Evolutionary conservation across 2,888 invertebrate genomes (phyloP), one percentile per base, ranked within the genome.

Genomic region (Thymelicus acteon): DNA sequence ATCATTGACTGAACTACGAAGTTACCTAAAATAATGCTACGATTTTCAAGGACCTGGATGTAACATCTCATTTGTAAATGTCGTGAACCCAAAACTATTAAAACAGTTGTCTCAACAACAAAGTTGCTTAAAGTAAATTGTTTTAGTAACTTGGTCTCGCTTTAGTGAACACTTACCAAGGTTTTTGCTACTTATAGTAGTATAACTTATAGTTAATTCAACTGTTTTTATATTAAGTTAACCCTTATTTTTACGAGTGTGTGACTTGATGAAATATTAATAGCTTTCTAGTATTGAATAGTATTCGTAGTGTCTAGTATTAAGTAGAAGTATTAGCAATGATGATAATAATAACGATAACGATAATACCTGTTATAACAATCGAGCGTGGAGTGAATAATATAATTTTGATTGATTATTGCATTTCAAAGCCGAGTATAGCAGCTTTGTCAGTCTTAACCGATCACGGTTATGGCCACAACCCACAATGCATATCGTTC

Each of bases 41-140:
- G 52, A 13, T 52, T 19, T 6, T 24, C 8, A 54, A 31, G 13
- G 57, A 13, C 8, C 1, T 31, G 13, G 12, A 37, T 37, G 57
- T 31, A 57, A 57, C 37, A 57, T 57, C 57, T 31, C 57, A 57
- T 31, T 57, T 57, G 31, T 57, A 57, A 31, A 6, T 57, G 31
- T 37, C 31, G 31, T 37, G 57, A 37, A 31, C 57, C 12, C 6
- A 13, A 57, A 5, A 57, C 57, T 54, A 19, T 52, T 54, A 54
- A 54, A 37, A 57, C 37, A 37, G 57, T 37, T 57, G 57, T 57
- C 13, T 57, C 37, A 57, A 57, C 52, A 24, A 54, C 57, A 31
- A 57, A 57, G 13, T 57, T 57, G 6, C 57, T 57, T 57, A 37
- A 37, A 57, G 31, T 37, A 57, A 37, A 57, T 37, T 37, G 57